These are phyloP conservation scores for Apodemus speciosus DNA, from an alignment of 2,113 vertebrate genomes.

Conservation along the genomic window DNA sequence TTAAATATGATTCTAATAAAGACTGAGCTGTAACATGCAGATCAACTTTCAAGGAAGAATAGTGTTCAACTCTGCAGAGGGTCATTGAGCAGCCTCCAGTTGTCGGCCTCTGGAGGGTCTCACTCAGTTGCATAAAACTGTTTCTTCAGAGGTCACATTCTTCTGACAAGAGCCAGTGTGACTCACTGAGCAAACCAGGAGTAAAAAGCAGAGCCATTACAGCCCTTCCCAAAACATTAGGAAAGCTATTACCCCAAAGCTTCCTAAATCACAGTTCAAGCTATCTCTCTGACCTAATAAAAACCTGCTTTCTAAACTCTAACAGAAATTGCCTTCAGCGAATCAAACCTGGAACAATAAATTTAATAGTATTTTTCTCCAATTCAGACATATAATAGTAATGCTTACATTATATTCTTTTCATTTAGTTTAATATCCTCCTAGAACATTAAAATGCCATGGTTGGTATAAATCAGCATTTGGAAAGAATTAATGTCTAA, in stretches of 20 bases:
- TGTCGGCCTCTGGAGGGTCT: neutral
- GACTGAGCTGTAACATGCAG: neutral
- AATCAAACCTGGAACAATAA: conserved; percentile 12
- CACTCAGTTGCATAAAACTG: neutral
- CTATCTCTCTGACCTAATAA: conserved; percentile 8
- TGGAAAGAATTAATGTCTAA: neutral
- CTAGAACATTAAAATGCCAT: conserved; percentile 38
- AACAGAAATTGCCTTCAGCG: neutral
- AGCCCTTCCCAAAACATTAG: neutral
- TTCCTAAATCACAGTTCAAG: neutral
- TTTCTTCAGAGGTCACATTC: neutral
- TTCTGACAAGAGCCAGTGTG: neutral
- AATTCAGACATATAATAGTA: conserved; percentile 6
- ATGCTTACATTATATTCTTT: conserved; percentile 49
- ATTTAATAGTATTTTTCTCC: conserved; percentile 44
- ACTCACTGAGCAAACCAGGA: neutral
- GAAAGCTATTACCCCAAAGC: neutral
- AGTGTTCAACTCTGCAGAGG: neutral
- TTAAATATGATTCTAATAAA: neutral
- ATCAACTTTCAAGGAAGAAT: neutral
- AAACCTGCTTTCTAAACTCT: conserved; percentile 1
- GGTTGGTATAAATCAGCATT: conserved; percentile 1
- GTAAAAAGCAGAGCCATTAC: neutral
- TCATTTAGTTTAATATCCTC: conserved; percentile 28
- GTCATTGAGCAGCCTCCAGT: neutral